Percentiles rank a stretch among this genome's conserved stretches.
Conservation (phyloP, 2,888 invertebrate species). For the Belgica antarctica region DNA sequence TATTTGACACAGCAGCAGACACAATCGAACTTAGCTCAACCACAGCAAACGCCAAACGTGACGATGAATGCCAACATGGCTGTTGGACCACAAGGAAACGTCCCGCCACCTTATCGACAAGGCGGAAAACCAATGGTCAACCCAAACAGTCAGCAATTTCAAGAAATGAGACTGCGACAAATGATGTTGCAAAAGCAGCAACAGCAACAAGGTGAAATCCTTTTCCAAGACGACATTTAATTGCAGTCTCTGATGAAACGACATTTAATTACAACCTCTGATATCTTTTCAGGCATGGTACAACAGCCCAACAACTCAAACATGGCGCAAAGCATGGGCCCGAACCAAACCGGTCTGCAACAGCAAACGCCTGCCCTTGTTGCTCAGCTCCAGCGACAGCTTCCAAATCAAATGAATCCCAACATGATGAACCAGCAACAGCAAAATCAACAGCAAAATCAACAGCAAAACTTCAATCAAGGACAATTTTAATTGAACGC, state of each 20-base stretch:
- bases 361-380: constrained; percentile 64
- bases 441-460: too few species aligned
- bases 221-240: not conserved
- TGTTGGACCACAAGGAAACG: constrained; percentile 62
- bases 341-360: constrained; percentile 50
- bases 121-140: constrained; percentile 51
- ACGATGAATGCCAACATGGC: constrained; percentile 69
- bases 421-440: constrained; percentile 41
- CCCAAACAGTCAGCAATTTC: constrained; percentile 61
- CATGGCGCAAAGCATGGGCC: constrained; percentile 48
- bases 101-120: constrained; percentile 74
- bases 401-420: constrained; percentile 49
- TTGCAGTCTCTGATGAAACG: too few species aligned
- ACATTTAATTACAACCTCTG: too few species aligned
- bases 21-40: constrained; percentile 48
- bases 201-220: constrained; percentile 47
- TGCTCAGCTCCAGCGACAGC: constrained; percentile 65
- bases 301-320: constrained; percentile 48
- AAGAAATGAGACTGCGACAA: constrained; percentile 54
- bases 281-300: constrained; percentile 49
- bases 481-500: constrained; percentile 20
- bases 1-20: constrained; percentile 49
- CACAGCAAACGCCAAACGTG: constrained; percentile 73
- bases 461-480: constrained; percentile 43
- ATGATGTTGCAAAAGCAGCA: constrained; percentile 48